Percentiles rank a stretch among this genome's conserved stretches.
Conservation (phyloP, 1,140 invertebrate genomes). For the Pteromalus puparum region DNA sequence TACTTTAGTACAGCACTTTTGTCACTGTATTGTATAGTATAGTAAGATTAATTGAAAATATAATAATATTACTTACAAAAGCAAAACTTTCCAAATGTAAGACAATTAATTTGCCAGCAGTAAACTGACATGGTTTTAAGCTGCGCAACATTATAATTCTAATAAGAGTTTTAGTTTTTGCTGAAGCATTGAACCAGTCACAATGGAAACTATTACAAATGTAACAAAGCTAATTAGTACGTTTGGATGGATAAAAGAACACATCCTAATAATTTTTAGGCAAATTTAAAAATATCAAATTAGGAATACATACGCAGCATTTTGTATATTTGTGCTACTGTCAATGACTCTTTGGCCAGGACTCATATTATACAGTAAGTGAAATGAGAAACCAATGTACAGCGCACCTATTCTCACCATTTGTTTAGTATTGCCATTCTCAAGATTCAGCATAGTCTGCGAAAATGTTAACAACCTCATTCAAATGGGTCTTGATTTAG, state of each 20-base stretch:
- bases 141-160: constrained; percentile 26
- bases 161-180: not conserved
- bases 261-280: not conserved
- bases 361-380: not conserved
- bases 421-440: constrained; percentile 4
- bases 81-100: constrained; percentile 25
- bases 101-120: constrained; percentile 14
- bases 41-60: not conserved
- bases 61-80: constrained; percentile 11
- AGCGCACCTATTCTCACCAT: not conserved
- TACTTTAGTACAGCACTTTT: constrained; percentile 4
- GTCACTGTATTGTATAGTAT: not conserved
- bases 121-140: constrained; percentile 25
- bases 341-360: constrained; percentile 21
- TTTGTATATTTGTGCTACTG: not conserved
- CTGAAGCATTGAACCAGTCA: not conserved
- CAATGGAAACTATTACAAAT: constrained; percentile 28
- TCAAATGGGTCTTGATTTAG: not conserved
- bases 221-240: not conserved
- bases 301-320: constrained; percentile 12
- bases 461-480: not conserved
- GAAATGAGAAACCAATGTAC: constrained; percentile 19
- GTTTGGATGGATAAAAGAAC: not conserved
- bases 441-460: constrained; percentile 25
- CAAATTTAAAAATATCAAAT: too few relatives aligned